These are phyloP conservation scores for Chloropsis cyanopogon DNA, from an alignment of 2,113 vertebrate genomes.

Conservation along the genomic window DNA sequence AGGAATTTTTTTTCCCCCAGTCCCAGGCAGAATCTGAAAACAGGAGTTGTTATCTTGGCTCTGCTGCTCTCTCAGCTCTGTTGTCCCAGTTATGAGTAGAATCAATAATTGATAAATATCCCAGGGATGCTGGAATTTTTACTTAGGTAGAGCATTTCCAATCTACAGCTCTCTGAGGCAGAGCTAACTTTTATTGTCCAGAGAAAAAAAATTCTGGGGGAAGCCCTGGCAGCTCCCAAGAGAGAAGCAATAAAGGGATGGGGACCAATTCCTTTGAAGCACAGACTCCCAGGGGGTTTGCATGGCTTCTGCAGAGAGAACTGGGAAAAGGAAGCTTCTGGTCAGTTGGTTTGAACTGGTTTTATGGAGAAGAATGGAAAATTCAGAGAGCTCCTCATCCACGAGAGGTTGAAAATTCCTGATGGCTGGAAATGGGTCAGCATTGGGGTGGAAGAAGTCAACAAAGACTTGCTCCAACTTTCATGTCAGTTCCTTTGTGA, in stretches of 20 bases:
- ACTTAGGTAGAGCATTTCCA: neutral
- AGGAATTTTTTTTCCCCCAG: neutral
- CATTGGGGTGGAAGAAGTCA: slow-evolving; percentile 29
- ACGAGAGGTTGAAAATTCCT: neutral
- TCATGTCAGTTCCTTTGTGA: slow-evolving; percentile 61
- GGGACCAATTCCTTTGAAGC: neutral
- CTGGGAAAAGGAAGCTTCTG: neutral
- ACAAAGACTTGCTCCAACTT: slow-evolving; percentile 41
- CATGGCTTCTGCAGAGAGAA: neutral
- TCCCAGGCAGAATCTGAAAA: neutral
- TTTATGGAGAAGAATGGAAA: neutral
- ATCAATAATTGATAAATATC: neutral
- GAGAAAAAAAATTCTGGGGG: neutral
- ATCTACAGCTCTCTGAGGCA: neutral
- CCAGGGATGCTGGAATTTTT: neutral
- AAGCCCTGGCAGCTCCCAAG: neutral
- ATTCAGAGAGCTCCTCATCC: neutral
- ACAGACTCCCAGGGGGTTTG: neutral
- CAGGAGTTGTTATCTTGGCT: neutral
- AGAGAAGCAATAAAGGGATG: neutral
- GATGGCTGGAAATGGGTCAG: slow-evolving; percentile 31
- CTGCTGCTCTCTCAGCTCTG: neutral
- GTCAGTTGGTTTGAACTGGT: neutral
- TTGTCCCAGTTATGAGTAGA: neutral
- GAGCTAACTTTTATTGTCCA: neutral